A percentile compares a stretch with the other conserved stretches of the same genome.
These are phyloP conservation scores for Heteromyza rotundicornis DNA, from an alignment of 2,888 invertebrate genomes.

Conservation along the genomic window DNA sequence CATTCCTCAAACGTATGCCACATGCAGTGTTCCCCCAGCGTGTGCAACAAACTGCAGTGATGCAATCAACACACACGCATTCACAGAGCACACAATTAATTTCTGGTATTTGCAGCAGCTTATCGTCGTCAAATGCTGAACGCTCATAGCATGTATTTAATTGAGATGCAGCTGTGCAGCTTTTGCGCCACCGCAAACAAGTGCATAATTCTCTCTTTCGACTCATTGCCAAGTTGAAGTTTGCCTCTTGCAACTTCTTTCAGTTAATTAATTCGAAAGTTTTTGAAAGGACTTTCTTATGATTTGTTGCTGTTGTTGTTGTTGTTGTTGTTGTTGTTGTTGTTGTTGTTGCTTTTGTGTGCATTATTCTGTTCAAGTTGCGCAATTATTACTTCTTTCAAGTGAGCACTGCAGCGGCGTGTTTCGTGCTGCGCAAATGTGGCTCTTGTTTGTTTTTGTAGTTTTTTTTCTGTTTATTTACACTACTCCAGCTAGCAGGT, in stretches of 20 bases:
- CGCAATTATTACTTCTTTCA: too few species aligned
- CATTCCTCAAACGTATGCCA: too few species aligned
- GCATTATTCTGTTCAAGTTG: neutral
- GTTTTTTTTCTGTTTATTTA: too few species aligned
- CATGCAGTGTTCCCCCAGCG: neutral
- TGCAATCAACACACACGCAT: too few species aligned
- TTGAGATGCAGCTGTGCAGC: neutral
- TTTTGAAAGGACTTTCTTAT: neutral
- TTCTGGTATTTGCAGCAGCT: too few species aligned
- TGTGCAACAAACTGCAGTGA: too few species aligned
- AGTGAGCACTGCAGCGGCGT: too few species aligned
- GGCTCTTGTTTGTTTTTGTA: too few species aligned
- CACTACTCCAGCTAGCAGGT: too few species aligned
- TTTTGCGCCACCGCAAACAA: neutral
- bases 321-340: neutral
- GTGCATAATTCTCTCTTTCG: neutral
- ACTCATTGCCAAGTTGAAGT: neutral
- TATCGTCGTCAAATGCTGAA: too few species aligned
- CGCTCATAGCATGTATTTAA: neutral
- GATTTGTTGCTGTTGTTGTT: neutral
- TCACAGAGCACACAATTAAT: too few species aligned
- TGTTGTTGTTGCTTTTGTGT: neutral
- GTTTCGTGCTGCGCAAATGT: too few species aligned
- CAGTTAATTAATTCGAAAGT: slow-evolving; percentile 2
- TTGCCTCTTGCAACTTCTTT: neutral